A percentile compares a stretch with the other conserved stretches of the same genome.
Evolutionary conservation across 2,113 vertebrate genomes (phyloP).

Genomic region (Austrofundulus limnaeus): DNA sequence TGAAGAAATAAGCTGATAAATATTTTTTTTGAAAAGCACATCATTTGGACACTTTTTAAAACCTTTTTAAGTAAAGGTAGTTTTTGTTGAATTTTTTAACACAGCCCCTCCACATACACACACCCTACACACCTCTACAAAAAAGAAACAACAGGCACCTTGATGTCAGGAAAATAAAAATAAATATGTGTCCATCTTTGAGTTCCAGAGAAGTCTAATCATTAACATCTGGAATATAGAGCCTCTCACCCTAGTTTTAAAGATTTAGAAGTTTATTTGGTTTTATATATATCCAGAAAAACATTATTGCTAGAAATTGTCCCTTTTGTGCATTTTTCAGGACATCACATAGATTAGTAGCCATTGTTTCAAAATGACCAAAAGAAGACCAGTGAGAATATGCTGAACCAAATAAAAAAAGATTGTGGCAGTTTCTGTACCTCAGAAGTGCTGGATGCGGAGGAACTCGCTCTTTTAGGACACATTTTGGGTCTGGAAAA

Average conservation of each 20-base stretch:
- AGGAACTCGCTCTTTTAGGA: slow-evolving; percentile 73
- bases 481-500: slow-evolving; percentile 81
- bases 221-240: not conserved
- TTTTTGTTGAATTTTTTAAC: too few species aligned
- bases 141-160: not conserved
- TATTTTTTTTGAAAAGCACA: not conserved
- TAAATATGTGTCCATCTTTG: slow-evolving; percentile 1
- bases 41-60: not conserved
- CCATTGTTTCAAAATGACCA: not conserved
- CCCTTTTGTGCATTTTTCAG: not conserved
- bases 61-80: too few species aligned
- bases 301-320: not conserved
- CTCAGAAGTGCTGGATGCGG: slow-evolving; percentile 76
- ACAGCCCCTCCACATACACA: too few species aligned
- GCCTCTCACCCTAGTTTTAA: not conserved
- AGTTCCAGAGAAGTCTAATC: not conserved
- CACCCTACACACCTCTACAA: too few species aligned
- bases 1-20: too few species aligned
- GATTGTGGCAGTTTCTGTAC: slow-evolving; percentile 57
- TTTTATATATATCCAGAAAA: not conserved
- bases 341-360: not conserved
- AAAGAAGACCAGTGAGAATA: not conserved
- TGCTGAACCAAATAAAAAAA: not conserved
- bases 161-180: not conserved
- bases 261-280: not conserved